Evolutionary conservation across 2,888 invertebrate genomes (phyloP).

Genomic region (Meliscaeva auricollis): DNA sequence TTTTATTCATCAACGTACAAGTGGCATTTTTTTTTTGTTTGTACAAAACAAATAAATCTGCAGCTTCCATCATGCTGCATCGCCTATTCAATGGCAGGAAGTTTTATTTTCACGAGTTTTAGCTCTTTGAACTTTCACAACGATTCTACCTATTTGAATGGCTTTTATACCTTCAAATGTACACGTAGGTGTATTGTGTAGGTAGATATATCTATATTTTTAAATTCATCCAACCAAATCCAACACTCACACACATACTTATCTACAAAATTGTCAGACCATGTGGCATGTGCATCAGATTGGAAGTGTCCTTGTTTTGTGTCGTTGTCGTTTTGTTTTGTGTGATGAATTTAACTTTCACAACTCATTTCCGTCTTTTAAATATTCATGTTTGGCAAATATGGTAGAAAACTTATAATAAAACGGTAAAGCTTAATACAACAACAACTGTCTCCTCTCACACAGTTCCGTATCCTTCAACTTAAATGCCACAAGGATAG

Average conservation of each 20-base stretch:
- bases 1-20: slow-evolving; percentile 7
- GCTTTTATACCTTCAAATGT: background rate
- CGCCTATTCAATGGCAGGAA: slow-evolving; percentile 29
- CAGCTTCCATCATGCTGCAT: slow-evolving; percentile 40
- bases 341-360: slow-evolving; percentile 42
- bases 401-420: slow-evolving; percentile 50
- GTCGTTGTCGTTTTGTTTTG: slow-evolving; percentile 34
- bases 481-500: slow-evolving; percentile 41
- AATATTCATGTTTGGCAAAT: slow-evolving; percentile 63
- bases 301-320: slow-evolving; percentile 30
- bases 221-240: background rate
- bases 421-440: slow-evolving; percentile 10
- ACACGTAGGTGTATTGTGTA: background rate
- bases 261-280: slow-evolving; percentile 2
- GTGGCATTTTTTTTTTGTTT: background rate
- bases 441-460: slow-evolving; percentile 25
- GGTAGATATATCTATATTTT: background rate
- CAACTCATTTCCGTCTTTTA: slow-evolving; percentile 58
- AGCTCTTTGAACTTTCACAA: slow-evolving; percentile 40
- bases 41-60: slow-evolving; percentile 53
- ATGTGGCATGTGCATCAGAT: slow-evolving; percentile 20
- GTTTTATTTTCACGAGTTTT: slow-evolving; percentile 30
- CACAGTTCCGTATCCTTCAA: slow-evolving; percentile 31
- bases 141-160: background rate
- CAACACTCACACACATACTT: background rate